Evolutionary conservation across 30 jellyfish, hydroid and myxozoan species (phyloP).

Genomic region (Hydra vulgaris): DNA sequence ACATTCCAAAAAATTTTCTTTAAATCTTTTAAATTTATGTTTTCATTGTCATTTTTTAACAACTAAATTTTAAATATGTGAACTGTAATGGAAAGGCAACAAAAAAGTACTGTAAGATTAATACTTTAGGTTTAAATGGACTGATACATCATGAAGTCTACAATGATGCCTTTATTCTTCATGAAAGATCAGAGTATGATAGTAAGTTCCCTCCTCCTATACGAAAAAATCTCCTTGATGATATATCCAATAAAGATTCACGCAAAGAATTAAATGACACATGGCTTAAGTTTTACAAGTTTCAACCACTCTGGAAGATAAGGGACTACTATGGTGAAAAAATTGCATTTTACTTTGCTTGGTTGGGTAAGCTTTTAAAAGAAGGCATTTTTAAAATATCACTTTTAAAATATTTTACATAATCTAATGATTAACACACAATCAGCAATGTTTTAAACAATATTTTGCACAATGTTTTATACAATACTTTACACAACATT

Average conservation of each 20-base stretch:
- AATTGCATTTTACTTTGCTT: slow-evolving; percentile 76
- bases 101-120: neutral
- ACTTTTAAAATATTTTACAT: too few species aligned
- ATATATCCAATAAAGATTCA: slow-evolving; percentile 19
- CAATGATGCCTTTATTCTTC: slow-evolving; percentile 70
- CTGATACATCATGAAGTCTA: slow-evolving; percentile 64
- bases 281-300: slow-evolving; percentile 65
- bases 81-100: neutral
- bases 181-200: slow-evolving; percentile 74
- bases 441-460: too few species aligned
- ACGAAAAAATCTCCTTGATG: neutral
- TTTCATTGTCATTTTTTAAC: too few species aligned
- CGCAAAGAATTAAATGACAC: slow-evolving; percentile 63
- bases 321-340: slow-evolving; percentile 84
- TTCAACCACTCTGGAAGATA: slow-evolving; percentile 85
- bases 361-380: slow-evolving; percentile 79
- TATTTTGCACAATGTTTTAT: too few species aligned
- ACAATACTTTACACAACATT: too few species aligned
- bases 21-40: too few species aligned
- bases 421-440: too few species aligned
- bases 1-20: too few species aligned
- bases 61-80: too few species aligned
- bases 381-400: too few species aligned
- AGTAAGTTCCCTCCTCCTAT: slow-evolving; percentile 28
- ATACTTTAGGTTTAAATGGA: slow-evolving; percentile 43